Conservation (phyloP, 2,113 vertebrate species). For the Anser cygnoides region DNA sequence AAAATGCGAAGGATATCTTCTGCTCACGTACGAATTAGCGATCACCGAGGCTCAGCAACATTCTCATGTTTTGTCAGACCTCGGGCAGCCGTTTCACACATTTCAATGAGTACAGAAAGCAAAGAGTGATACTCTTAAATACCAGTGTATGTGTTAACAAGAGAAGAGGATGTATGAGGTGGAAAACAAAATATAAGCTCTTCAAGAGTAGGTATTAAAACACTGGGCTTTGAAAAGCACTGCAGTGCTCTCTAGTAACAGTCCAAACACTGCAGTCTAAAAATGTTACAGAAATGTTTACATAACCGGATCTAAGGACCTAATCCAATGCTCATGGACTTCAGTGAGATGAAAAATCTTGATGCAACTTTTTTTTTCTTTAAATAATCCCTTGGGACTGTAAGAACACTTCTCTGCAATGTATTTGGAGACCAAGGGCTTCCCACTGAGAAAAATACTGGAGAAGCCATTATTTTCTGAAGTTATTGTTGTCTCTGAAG, state of each 20-base stretch:
- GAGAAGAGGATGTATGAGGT: not conserved
- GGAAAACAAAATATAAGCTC: conserved; percentile 5
- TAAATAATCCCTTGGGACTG: conserved; percentile 22
- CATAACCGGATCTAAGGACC: conserved; percentile 22
- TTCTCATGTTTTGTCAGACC: not conserved
- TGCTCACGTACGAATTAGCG: not conserved
- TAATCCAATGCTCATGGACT: conserved; percentile 30
- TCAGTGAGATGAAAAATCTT: conserved; percentile 36
- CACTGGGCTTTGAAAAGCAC: not conserved
- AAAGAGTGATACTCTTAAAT: not conserved
- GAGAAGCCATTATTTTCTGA: not conserved
- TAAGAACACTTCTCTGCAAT: not conserved
- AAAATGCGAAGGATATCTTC: not conserved
- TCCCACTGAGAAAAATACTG: not conserved
- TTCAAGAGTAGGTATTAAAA: not conserved
- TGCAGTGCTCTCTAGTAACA: not conserved
- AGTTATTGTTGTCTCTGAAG: not conserved
- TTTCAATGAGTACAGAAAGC: not conserved
- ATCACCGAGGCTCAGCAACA: not conserved
- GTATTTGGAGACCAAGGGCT: not conserved
- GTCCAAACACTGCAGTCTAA: conserved; percentile 22
- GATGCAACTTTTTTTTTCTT: not conserved
- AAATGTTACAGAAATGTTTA: conserved; percentile 52
- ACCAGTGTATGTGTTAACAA: not conserved
- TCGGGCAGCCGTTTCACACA: not conserved